phyloP scores from a whole-genome alignment of 2,888 invertebrate genomes.

The Ochropacha duplaris region DNA sequence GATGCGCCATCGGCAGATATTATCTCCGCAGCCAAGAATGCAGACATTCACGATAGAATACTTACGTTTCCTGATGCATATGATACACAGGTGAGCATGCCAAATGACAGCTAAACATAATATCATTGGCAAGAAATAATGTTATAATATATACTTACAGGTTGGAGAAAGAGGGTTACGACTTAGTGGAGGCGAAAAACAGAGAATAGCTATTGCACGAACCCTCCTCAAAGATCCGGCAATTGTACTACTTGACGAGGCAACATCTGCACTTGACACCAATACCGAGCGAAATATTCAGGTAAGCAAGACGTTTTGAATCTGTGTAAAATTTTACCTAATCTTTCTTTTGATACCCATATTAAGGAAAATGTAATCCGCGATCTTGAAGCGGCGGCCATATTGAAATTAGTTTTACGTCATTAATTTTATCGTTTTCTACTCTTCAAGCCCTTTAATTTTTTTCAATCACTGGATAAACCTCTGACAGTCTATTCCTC shows the following conservation, averaged over 20 bases:
- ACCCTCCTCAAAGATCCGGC: slow-evolving; percentile 96
- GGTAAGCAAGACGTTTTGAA: too few relatives aligned
- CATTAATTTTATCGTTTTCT: too few relatives aligned
- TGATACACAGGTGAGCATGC: slow-evolving; percentile 86
- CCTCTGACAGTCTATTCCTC: too few relatives aligned
- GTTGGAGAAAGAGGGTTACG: slow-evolving; percentile 98
- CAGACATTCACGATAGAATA: slow-evolving; percentile 97
- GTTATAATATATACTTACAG: slow-evolving; percentile 49
- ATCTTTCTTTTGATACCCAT: too few relatives aligned
- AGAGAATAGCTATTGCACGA: slow-evolving; percentile 97
- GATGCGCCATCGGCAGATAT: slow-evolving; percentile 91
- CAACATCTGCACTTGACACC: slow-evolving; percentile 97
- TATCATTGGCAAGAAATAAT: background rate
- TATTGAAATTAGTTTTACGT: too few relatives aligned
- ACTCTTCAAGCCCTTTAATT: too few relatives aligned
- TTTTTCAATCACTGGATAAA: too few relatives aligned
- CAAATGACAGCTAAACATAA: background rate
- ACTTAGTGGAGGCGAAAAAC: slow-evolving; percentile 98
- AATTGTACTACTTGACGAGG: slow-evolving; percentile 96
- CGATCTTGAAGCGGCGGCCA: too few relatives aligned
- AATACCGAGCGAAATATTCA: slow-evolving; percentile 96
- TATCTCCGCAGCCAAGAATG: slow-evolving; percentile 93
- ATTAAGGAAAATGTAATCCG: too few relatives aligned
- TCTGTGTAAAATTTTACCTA: too few relatives aligned
- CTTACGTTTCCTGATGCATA: slow-evolving; percentile 95